These are phyloP conservation scores for Zeugodacus cucurbitae DNA, from an alignment of 1,140 invertebrate genomes.

Conservation along the genomic window DNA sequence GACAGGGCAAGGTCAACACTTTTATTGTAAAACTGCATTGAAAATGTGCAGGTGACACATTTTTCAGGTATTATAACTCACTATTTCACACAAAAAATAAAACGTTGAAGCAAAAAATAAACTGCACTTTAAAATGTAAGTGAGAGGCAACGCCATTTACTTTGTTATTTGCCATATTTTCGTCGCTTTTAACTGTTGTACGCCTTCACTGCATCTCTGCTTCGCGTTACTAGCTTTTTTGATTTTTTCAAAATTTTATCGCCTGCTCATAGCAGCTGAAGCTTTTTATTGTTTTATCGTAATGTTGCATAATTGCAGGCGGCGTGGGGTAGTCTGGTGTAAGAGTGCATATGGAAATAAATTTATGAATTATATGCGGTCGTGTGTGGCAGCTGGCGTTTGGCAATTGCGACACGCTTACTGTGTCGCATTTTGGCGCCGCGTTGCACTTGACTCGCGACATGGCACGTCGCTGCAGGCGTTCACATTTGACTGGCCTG, in stretches of 20 bases:
- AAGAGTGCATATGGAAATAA: not conserved
- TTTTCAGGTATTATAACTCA: not conserved
- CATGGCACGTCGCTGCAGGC: conserved; percentile 6
- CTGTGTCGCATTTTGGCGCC: not conserved
- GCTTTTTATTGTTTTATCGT: conserved; percentile 16
- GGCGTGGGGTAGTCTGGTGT: not conserved
- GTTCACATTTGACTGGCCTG: conserved; percentile 9
- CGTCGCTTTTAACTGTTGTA: not conserved
- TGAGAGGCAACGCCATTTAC: not conserved
- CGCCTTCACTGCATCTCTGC: not conserved
- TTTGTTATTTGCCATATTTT: not conserved
- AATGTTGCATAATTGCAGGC: conserved; percentile 10
- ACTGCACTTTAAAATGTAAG: not conserved
- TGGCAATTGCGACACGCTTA: not conserved
- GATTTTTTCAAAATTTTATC: not conserved
- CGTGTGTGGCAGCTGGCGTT: not conserved
- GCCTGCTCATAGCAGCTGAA: not conserved
- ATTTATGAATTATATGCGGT: conserved; percentile 22
- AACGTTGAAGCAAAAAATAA: not conserved
- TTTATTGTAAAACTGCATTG: not conserved
- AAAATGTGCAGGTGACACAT: not conserved
- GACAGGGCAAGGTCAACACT: not conserved
- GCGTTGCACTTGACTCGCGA: not conserved
- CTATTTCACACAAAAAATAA: not conserved
- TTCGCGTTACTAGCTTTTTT: not conserved